Evolutionary conservation across 1,140 invertebrate species (phyloP).

Genomic region (Laupala kohalensis): DNA sequence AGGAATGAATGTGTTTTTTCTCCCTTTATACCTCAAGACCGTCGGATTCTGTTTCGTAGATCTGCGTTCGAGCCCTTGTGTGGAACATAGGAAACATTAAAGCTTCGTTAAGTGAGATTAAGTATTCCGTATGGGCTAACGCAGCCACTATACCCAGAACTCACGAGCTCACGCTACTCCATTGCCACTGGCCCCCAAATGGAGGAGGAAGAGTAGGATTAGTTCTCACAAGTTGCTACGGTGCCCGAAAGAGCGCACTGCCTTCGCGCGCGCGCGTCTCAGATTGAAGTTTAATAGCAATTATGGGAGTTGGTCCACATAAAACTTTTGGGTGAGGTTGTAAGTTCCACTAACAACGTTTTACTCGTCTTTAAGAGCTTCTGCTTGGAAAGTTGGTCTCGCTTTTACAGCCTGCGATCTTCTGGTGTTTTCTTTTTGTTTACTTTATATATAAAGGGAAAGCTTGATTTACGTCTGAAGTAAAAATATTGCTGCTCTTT

Average conservation of each 20-base stretch:
- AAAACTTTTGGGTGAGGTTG: not conserved
- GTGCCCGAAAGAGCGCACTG: not conserved
- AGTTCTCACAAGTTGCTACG: not conserved
- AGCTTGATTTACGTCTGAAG: not conserved
- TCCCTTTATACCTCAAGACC: too few relatives aligned
- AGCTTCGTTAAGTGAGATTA: not conserved
- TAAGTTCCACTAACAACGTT: not conserved
- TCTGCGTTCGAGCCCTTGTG: too few relatives aligned
- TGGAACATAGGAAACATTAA: too few relatives aligned
- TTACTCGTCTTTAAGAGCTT: not conserved
- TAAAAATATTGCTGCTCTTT: not conserved
- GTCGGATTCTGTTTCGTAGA: too few relatives aligned
- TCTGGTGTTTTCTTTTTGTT: not conserved
- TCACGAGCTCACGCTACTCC: too few relatives aligned
- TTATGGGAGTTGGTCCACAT: not conserved
- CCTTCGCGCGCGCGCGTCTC: not conserved
- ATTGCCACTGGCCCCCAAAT: not conserved
- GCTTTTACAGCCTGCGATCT: not conserved
- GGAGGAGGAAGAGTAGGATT: too few relatives aligned
- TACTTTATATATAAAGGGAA: not conserved
- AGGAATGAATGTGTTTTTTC: too few relatives aligned
- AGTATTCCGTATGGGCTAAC: not conserved
- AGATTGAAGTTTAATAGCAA: not conserved
- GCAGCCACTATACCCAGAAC: too few relatives aligned
- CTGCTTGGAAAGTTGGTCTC: not conserved